A percentile compares a stretch with the other conserved stretches of the same genome.
Evolutionary conservation across 2,888 invertebrate species (phyloP).

Genomic region (Xanthorhoe designata): DNA sequence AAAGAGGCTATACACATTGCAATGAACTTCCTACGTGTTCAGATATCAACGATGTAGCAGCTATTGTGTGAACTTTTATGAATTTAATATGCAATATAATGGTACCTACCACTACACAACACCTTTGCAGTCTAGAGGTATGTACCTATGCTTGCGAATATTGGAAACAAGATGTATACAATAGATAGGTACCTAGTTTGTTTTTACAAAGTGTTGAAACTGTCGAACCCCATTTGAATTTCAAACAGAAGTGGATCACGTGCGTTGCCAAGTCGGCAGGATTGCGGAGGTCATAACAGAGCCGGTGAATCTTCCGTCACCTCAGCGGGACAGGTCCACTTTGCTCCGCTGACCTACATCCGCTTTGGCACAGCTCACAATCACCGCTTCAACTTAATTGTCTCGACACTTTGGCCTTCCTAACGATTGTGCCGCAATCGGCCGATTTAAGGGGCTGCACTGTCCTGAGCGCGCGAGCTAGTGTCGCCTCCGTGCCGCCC

Average conservation of each 20-base stretch:
- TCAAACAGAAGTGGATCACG: slow-evolving; percentile 49
- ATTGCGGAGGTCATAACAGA: slow-evolving; percentile 64
- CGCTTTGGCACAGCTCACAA: slow-evolving; percentile 84
- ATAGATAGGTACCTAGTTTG: slow-evolving; percentile 3
- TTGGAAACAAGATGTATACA: slow-evolving; percentile 18
- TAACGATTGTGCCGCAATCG: slow-evolving; percentile 84
- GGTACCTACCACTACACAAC: slow-evolving; percentile 19
- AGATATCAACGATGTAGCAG: slow-evolving; percentile 30
- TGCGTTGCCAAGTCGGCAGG: slow-evolving; percentile 67
- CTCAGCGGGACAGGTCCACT: slow-evolving; percentile 77
- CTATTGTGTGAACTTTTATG: slow-evolving; percentile 41
- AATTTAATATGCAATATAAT: slow-evolving; percentile 38
- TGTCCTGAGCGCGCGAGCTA: slow-evolving; percentile 63
- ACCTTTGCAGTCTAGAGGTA: slow-evolving; percentile 12
- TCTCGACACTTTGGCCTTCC: slow-evolving; percentile 83
- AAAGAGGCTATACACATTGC: slow-evolving; percentile 45
- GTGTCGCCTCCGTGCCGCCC: slow-evolving; percentile 33
- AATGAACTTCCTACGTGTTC: slow-evolving; percentile 41
- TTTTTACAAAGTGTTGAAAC: slow-evolving; percentile 11
- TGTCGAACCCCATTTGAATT: slow-evolving; percentile 46
- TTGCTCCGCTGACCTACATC: slow-evolving; percentile 81
- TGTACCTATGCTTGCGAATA: slow-evolving; percentile 17
- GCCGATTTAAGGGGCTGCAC: slow-evolving; percentile 74
- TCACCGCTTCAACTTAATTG: slow-evolving; percentile 85
- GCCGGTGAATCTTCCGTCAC: slow-evolving; percentile 66